Base-by-base conservation (phyloP, 2,113 vertebrate genomes). In the Capricornis sumatraensis region DNA sequence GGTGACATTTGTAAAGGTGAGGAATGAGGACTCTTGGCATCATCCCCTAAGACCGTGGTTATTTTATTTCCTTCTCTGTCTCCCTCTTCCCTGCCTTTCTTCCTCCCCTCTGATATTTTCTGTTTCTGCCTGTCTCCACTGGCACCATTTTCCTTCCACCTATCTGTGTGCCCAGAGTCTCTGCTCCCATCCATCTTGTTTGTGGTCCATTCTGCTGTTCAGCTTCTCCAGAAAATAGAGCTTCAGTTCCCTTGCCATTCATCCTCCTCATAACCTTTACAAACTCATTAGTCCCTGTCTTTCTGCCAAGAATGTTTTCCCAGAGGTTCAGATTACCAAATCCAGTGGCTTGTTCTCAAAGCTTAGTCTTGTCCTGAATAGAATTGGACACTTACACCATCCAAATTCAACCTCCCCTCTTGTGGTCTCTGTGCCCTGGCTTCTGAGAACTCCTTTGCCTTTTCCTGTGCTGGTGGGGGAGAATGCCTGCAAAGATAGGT, bases 161-260 rank as follows among this genome's bases (percentile, higher is more conserved):
- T 55, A 36, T 19, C 0, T 21, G 25, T 36, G 7, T 12, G 23
- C 27, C 52, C 11, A 25, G 2, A 30, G n/a, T 47, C 28, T 30
- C n/a, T 6, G 13, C 15, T 33, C 9, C 13, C 10, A 2, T 11
- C 57, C 27, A 1, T 58, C 4, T 52, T 53, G 0, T 36, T 28
- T 36, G 15, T 71, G 50, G 8, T 33, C 71, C 53, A 50, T 58
- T 23, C 43, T 13, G 0, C 55, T 52, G 1, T 62, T 62, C 21
- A n/a, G 2, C 33, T 53, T 82, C 36, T 50, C 83, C 15, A 36
- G 7, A 13, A 62, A 33, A 28, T 28, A 12, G 17, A 23, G 60
- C 23, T 93, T 89, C 78, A 10, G 2, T 78, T 47, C 28, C 28
- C 28, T 95, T 53, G 40, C 62, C 6, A 2, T 60, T 82, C 19